Percentiles rank a stretch among this genome's conserved stretches.
phyloP scores from a whole-genome alignment of 64 coral and sea anemone genomes.

The Stichodactyla mertensii region DNA sequence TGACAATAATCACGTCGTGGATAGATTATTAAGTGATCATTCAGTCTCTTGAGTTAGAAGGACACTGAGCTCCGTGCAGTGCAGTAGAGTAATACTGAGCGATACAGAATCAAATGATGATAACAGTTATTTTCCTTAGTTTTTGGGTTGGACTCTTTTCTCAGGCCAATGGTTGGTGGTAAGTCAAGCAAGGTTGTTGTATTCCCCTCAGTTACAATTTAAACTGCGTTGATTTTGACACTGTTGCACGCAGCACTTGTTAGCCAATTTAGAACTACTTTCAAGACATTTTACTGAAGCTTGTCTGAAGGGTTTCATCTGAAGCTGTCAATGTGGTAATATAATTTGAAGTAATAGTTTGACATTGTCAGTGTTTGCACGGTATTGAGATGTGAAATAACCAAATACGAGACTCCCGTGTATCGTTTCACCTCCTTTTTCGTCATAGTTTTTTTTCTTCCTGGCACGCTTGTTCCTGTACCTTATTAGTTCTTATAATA shows the following conservation, averaged over 20 bases:
- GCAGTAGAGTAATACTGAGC: neutral
- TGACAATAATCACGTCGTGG: slow-evolving; percentile 54
- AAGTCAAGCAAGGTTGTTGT: neutral
- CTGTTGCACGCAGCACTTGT: neutral
- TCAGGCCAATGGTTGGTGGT: neutral
- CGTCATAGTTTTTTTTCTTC: too few relatives aligned
- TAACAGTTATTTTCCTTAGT: neutral
- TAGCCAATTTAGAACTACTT: neutral
- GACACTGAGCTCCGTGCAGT: neutral
- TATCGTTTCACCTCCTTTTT: too few relatives aligned
- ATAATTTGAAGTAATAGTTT: too few relatives aligned
- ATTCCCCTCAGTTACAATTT: neutral
- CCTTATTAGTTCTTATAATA: too few relatives aligned
- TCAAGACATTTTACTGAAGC: too few relatives aligned
- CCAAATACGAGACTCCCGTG: too few relatives aligned
- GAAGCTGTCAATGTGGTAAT: too few relatives aligned
- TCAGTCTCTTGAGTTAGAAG: slow-evolving; percentile 40
- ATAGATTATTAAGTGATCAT: slow-evolving; percentile 51
- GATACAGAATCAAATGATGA: neutral
- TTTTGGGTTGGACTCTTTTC: neutral
- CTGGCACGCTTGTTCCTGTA: too few relatives aligned
- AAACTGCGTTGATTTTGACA: neutral
- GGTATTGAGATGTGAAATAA: too few relatives aligned
- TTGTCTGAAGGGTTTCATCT: too few relatives aligned
- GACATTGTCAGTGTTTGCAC: too few relatives aligned